These are phyloP conservation scores for Nomada ruficornis DNA, from an alignment of 2,888 invertebrate genomes.

Conservation along the genomic window DNA sequence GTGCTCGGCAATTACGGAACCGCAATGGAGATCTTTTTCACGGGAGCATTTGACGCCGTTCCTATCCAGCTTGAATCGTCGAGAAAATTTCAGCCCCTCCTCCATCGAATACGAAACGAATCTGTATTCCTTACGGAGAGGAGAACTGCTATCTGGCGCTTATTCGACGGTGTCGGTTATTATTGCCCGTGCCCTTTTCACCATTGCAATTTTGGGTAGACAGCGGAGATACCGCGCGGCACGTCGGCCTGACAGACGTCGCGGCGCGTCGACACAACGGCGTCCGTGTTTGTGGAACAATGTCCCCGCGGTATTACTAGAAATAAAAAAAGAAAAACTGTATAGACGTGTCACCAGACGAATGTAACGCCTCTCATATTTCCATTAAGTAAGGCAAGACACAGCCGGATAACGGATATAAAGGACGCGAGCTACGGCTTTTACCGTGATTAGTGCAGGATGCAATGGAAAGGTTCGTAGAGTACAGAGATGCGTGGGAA, in stretches of 20 bases:
- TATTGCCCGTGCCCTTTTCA: not conserved
- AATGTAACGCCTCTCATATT: conserved; percentile 78
- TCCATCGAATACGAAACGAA: not conserved
- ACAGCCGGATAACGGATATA: conserved; percentile 57
- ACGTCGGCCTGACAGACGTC: not conserved
- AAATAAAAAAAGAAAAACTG: conserved; percentile 53
- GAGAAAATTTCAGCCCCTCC: not conserved
- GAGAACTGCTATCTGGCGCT: too few relatives aligned
- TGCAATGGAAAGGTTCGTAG: conserved; percentile 69
- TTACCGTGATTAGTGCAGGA: conserved; percentile 81
- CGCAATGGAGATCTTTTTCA: conserved; percentile 9
- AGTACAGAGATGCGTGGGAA: conserved; percentile 63
- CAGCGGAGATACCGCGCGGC: not conserved
- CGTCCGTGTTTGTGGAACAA: conserved; percentile 54
- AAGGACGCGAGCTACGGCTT: conserved; percentile 72
- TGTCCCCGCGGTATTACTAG: conserved; percentile 65
- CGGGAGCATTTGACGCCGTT: not conserved
- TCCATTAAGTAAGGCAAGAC: conserved; percentile 78
- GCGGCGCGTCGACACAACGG: conserved; percentile 18
- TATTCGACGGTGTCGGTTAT: not conserved
- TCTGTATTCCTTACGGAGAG: not conserved
- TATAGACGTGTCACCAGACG: conserved; percentile 61
- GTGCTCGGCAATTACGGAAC: conserved; percentile 35
- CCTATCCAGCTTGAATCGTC: not conserved
- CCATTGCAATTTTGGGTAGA: conserved; percentile 23